phyloP scores from a whole-genome alignment of 2,113 vertebrate genomes.

The Onychorhynchus coronatus region DNA sequence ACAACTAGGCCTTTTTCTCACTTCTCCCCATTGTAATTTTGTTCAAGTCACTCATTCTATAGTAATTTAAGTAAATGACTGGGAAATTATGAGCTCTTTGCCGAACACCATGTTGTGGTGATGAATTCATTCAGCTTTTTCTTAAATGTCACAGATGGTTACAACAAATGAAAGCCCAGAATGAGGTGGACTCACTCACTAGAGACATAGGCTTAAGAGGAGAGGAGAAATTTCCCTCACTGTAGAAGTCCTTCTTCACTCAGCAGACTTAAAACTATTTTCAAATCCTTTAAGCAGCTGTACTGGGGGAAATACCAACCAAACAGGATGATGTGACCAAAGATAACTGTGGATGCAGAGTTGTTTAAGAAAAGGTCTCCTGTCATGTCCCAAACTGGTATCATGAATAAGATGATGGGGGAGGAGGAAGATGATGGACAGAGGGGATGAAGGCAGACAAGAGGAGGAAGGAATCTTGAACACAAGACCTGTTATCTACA shows the following conservation, averaged over 20 bases:
- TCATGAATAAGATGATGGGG: not conserved
- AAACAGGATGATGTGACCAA: not conserved
- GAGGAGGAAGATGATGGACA: not conserved
- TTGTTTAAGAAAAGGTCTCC: not conserved
- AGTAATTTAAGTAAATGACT: not conserved
- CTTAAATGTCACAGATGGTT: conserved; percentile 1
- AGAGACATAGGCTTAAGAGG: not conserved
- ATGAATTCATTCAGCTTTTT: not conserved
- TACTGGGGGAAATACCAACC: not conserved
- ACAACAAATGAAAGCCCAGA: not conserved
- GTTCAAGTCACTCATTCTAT: not conserved
- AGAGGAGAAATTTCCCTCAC: not conserved
- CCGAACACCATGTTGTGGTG: not conserved
- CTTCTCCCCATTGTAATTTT: not conserved
- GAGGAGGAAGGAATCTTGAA: not conserved
- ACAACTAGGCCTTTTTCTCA: not conserved
- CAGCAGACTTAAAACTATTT: not conserved
- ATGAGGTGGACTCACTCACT: not conserved
- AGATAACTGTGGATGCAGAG: not conserved
- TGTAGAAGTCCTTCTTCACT: not conserved
- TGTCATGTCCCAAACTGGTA: not conserved
- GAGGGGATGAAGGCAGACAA: not conserved
- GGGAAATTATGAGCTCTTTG: not conserved
- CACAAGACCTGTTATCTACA: not conserved
- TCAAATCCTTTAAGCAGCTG: not conserved